Evolutionary conservation across 2,888 invertebrate species (phyloP).

Genomic region (Crocallis elinguaria): DNA sequence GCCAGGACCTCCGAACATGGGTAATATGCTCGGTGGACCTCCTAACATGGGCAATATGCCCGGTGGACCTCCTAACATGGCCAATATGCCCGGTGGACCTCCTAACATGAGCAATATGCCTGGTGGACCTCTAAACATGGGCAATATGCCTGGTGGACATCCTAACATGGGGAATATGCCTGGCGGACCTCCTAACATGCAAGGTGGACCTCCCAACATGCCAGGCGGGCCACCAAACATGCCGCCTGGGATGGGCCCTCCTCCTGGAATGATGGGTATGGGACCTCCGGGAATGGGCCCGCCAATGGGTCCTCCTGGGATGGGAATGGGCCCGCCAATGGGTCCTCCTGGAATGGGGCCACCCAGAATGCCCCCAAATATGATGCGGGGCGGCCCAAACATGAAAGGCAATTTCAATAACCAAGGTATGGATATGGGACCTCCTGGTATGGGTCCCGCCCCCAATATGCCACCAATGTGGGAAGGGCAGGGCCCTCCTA

Average conservation of each 20-base stretch:
- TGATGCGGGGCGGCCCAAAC: conserved; percentile 68
- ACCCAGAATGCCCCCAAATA: conserved; percentile 67
- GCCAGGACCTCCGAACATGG: conserved; percentile 20
- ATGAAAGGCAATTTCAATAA: conserved; percentile 59
- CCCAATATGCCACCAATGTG: conserved; percentile 73
- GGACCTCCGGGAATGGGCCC: conserved; percentile 48
- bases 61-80: conserved; percentile 24
- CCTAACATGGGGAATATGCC: conserved; percentile 26
- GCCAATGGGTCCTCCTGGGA: conserved; percentile 57
- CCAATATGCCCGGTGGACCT: conserved; percentile 34
- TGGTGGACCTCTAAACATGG: conserved; percentile 36
- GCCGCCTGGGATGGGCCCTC: conserved; percentile 57
- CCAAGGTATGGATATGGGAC: conserved; percentile 72
- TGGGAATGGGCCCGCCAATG: conserved; percentile 60
- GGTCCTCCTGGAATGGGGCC: conserved; percentile 67
- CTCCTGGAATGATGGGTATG: conserved; percentile 47
- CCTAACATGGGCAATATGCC: too few relatives aligned
- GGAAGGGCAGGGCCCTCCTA: conserved; percentile 67
- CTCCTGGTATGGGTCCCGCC: conserved; percentile 75
- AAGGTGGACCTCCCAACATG: conserved; percentile 34
- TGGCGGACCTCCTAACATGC: conserved; percentile 20
- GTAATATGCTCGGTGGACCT: conserved; percentile 29
- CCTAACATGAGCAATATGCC: conserved; percentile 28
- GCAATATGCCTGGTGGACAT: conserved; percentile 19
- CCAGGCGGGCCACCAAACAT: conserved; percentile 31